A percentile compares a stretch with the other conserved stretches of the same genome.
Conservation (phyloP, 2,797 vertebrate genomes). For the Mus caroli region DNA sequence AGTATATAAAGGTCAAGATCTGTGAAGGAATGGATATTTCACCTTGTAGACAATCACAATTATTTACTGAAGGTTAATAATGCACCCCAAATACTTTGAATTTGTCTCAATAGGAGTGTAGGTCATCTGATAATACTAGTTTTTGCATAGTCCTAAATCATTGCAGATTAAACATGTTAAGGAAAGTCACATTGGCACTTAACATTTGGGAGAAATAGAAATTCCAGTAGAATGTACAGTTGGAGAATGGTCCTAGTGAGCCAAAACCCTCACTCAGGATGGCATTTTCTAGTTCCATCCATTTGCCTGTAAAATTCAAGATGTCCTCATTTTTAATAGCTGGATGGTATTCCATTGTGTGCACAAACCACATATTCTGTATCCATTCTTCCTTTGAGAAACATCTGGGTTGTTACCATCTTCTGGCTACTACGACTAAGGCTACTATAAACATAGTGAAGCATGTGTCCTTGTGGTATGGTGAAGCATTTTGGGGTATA, state of each 20-base stretch:
- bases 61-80: slow-evolving; percentile 50
- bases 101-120: slow-evolving; percentile 60
- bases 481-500: not conserved
- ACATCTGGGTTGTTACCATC: not conserved
- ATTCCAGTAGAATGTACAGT: not conserved
- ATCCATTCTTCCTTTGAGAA: not conserved
- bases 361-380: not conserved
- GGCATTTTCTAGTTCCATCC: not conserved
- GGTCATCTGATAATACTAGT: slow-evolving; percentile 64
- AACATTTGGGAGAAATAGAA: slow-evolving; percentile 4
- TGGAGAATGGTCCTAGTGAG: not conserved
- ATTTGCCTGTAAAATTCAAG: not conserved
- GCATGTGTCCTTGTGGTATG: not conserved
- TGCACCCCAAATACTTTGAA: slow-evolving; percentile 34
- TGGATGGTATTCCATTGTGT: not conserved
- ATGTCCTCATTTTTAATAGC: not conserved
- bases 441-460: not conserved
- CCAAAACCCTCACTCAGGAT: not conserved
- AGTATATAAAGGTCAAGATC: slow-evolving; percentile 62
- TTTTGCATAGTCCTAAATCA: slow-evolving; percentile 16
- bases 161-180: slow-evolving; percentile 6
- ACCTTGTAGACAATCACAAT: slow-evolving; percentile 64
- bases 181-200: slow-evolving; percentile 47
- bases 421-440: not conserved
- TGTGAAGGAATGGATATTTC: slow-evolving; percentile 70